Base-by-base conservation (phyloP, 53 echinoderm and acorn worm genomes). In the Paracentrotus lividus region DNA sequence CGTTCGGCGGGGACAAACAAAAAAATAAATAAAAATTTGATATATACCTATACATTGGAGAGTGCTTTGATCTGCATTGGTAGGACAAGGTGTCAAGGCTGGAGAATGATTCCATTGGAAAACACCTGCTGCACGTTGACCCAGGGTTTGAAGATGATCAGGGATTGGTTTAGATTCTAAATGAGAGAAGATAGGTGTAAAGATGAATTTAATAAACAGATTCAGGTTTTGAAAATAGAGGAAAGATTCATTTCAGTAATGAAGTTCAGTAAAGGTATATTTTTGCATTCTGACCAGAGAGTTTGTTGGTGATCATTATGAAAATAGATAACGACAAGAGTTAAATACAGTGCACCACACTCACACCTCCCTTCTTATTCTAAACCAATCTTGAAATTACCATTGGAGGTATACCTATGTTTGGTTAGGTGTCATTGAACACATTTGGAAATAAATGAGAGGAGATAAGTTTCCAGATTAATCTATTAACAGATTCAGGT, bases 111-210 rank as follows among this genome's bases (percentile, higher is more conserved):
- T 64, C 90, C 90, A 90, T 26, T 18, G 61, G 40, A 90, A 90
- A 65, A 65, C 90, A 90, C 90, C 90, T 64, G 90, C 38, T 64
- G 49, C 38, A 1, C 24, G 65, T 67, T 64, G 90, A 31, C 90
- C 90, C 24, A 49, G 13, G 47, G 64, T 64, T n/a, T 44, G 90
- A n/a, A 90, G 90, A 47, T 90, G 90, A 65, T 90, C 90, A 2
- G 90, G 90, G 36, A 55, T 88, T 16, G 88, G 72, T 72, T 72
- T 72, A 40, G 16, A 36, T 36, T 40, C 36, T 59, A 59, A 20
- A 59, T 3, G 59, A 12, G 2, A 10, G 9, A 23, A 32, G 67
- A 5, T 9, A 31, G 66, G 66, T 5, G 31, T 31, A 26, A 31
- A 66, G 32, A 24, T 21, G 59, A 24, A 59, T 59, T 0, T 21